Conservation (phyloP, 2,113 vertebrate species). For the Podarcis raffonei region DNA sequence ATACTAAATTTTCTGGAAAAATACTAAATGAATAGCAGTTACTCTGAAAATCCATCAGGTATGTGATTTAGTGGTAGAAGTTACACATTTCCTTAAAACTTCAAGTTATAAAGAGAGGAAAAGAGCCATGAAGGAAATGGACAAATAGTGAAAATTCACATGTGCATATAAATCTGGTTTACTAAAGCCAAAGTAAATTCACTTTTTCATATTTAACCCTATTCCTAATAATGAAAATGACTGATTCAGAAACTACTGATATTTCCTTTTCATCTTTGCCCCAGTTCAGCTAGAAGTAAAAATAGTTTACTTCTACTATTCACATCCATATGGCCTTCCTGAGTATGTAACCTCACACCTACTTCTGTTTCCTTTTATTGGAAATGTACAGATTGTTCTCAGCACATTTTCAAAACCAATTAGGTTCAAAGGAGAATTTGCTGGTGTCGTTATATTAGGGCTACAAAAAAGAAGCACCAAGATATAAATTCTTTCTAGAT, state of each 20-base stretch:
- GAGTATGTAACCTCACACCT: constrained; percentile 43
- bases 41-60: not conserved
- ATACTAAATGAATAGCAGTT: constrained; percentile 14
- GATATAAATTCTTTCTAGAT: not conserved
- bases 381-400: constrained; percentile 36
- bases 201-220: constrained; percentile 44
- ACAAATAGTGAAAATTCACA: constrained; percentile 43
- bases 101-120: constrained; percentile 38
- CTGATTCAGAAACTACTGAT: constrained; percentile 52
- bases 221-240: constrained; percentile 60
- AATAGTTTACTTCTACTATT: constrained; percentile 58
- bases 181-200: constrained; percentile 61
- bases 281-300: constrained; percentile 66
- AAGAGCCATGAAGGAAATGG: constrained; percentile 38
- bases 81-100: constrained; percentile 40
- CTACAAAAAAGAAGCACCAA: not conserved
- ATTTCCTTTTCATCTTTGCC: constrained; percentile 63
- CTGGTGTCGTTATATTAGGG: not conserved
- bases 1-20: not conserved
- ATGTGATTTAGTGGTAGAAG: not conserved
- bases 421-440: constrained; percentile 32
- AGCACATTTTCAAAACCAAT: constrained; percentile 40
- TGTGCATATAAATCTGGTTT: constrained; percentile 24
- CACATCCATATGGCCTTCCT: constrained; percentile 57
- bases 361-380: constrained; percentile 47